Conservation (phyloP, 2,888 invertebrate genomes). For the Tortrix viridana region DNA sequence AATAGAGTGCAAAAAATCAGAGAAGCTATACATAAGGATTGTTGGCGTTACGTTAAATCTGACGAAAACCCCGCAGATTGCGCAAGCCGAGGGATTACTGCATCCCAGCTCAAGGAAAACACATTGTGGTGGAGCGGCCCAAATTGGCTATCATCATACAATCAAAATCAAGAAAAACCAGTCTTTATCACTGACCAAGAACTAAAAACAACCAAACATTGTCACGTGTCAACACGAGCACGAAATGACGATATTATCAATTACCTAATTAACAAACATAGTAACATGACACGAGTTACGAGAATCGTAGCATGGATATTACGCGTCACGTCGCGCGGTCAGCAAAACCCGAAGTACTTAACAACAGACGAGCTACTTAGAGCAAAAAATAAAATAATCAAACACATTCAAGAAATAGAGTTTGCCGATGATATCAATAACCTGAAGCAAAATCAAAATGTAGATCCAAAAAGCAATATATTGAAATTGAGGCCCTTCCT, state of each 20-base stretch:
- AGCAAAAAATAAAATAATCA: not conserved
- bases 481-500: not conserved
- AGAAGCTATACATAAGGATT: constrained; percentile 28
- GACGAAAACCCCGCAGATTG: constrained; percentile 43
- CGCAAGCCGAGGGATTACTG: constrained; percentile 38
- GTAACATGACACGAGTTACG: not conserved
- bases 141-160: constrained; percentile 2
- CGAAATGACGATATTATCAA: not conserved
- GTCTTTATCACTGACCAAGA: constrained; percentile 1
- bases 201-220: constrained; percentile 5
- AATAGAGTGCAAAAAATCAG: constrained; percentile 39
- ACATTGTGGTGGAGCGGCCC: constrained; percentile 10
- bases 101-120: constrained; percentile 1
- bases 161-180: constrained; percentile 1
- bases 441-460: not conserved
- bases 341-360: not conserved
- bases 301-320: constrained; percentile 2
- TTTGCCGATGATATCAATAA: not conserved
- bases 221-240: constrained; percentile 1
- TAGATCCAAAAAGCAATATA: not conserved
- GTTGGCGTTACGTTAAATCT: constrained; percentile 44
- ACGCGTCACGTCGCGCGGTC: not conserved
- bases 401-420: not conserved
- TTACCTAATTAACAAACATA: constrained; percentile 11
- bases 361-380: not conserved